These are phyloP conservation scores for Rhinichthys klamathensis DNA, from an alignment of 2,113 vertebrate genomes.

Conservation along the genomic window DNA sequence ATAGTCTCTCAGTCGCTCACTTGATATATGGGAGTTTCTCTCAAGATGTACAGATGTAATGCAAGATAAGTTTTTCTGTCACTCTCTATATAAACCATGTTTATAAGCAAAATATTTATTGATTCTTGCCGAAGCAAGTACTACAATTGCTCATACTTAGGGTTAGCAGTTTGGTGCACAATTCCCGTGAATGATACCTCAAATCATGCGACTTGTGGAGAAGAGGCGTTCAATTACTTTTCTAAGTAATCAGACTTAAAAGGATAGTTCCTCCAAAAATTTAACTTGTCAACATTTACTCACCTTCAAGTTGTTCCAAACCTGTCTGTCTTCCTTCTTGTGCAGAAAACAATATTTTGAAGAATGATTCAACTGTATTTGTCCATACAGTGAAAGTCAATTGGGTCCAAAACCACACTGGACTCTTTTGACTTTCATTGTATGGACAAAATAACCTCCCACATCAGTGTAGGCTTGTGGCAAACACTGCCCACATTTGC, in stretches of 20 bases:
- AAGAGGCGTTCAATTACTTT: not conserved
- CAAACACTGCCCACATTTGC: not conserved
- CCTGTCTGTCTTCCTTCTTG: too few relatives aligned
- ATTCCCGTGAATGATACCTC: not conserved
- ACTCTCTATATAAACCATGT: not conserved
- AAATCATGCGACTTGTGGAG: not conserved
- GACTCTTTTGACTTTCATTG: not conserved
- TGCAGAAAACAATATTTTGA: not conserved
- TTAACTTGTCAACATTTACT: not conserved
- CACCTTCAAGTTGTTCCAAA: not conserved
- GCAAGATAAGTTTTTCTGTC: constrained; percentile 2
- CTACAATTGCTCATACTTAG: not conserved
- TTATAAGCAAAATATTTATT: not conserved
- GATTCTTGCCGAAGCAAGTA: not conserved
- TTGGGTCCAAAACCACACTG: not conserved
- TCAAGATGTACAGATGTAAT: constrained; percentile 32
- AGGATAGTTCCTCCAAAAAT: not conserved
- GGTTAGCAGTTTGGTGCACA: not conserved
- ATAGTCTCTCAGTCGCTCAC: not conserved
- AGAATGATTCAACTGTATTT: not conserved
- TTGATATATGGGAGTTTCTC: constrained; percentile 25
- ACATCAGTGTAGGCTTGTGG: not conserved
- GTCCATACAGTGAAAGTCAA: not conserved
- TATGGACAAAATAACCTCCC: not conserved
- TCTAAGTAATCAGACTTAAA: not conserved